Evolutionary conservation across 2,797 vertebrate species (phyloP).

Genomic region (Poliocrania exsul): DNA sequence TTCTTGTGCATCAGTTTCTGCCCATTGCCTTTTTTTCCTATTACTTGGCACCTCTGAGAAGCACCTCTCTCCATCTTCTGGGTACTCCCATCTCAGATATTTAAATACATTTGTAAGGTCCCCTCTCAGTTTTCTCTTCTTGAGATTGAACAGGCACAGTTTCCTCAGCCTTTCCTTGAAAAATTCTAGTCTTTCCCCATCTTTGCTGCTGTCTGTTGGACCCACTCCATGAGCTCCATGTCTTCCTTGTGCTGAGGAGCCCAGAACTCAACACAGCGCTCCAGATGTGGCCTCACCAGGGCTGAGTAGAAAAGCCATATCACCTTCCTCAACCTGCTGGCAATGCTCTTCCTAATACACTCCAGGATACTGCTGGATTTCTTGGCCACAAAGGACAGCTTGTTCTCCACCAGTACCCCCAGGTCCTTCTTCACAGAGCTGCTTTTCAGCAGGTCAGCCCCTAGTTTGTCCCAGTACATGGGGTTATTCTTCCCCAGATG

Average conservation of each 20-base stretch:
- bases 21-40: not conserved
- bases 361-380: not conserved
- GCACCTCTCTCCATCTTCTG: not conserved
- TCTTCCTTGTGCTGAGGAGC: not conserved
- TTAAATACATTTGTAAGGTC: too few species aligned
- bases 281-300: too few species aligned
- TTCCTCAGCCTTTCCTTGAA: not conserved
- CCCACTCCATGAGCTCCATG: not conserved
- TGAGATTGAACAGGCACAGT: not conserved
- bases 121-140: not conserved
- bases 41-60: not conserved
- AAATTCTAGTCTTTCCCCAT: not conserved
- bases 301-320: not conserved
- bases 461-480: rapidly evolving
- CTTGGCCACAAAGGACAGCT: not conserved
- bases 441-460: rapidly evolving
- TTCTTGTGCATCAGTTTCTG: not conserved
- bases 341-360: not conserved
- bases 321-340: rapidly evolving
- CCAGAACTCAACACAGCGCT: not conserved
- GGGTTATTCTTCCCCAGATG: not conserved
- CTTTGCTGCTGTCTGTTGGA: not conserved
- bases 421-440: not conserved
- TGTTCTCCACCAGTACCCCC: too few species aligned
- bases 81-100: not conserved